These are phyloP conservation scores for Gastracanthus pulcherrimus DNA, from an alignment of 2,888 invertebrate species.

Conservation along the genomic window DNA sequence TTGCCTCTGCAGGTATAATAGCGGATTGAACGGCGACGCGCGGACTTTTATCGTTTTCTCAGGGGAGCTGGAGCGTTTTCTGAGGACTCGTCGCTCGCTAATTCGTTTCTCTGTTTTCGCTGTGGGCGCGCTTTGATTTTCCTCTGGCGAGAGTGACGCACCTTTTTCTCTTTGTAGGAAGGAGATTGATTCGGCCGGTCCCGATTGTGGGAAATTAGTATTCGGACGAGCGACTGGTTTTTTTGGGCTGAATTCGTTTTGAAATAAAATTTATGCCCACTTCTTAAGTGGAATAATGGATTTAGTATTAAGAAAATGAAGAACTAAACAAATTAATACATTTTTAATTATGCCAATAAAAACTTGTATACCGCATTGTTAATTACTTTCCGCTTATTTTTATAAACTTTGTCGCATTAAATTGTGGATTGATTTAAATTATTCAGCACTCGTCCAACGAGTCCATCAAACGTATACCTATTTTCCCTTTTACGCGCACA, in stretches of 20 bases:
- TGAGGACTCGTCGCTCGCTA: background rate
- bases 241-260: background rate
- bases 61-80: conserved; percentile 17
- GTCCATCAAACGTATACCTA: background rate
- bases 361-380: background rate
- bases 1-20: background rate
- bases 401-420: background rate
- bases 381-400: background rate
- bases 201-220: too few relatives aligned
- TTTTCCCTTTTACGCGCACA: background rate
- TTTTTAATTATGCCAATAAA: conserved; percentile 5
- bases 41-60: conserved; percentile 48
- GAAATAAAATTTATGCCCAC: background rate
- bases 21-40: conserved; percentile 9
- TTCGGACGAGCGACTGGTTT: too few relatives aligned
- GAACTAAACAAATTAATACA: background rate
- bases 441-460: background rate
- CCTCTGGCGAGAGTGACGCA: background rate
- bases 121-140: background rate
- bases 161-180: background rate
- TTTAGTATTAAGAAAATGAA: background rate
- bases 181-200: too few relatives aligned
- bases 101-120: background rate
- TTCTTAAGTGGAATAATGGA: too few relatives aligned
- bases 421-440: background rate